Evolutionary conservation across 2,797 vertebrate species (phyloP).

Genomic region (Coilia nasus): DNA sequence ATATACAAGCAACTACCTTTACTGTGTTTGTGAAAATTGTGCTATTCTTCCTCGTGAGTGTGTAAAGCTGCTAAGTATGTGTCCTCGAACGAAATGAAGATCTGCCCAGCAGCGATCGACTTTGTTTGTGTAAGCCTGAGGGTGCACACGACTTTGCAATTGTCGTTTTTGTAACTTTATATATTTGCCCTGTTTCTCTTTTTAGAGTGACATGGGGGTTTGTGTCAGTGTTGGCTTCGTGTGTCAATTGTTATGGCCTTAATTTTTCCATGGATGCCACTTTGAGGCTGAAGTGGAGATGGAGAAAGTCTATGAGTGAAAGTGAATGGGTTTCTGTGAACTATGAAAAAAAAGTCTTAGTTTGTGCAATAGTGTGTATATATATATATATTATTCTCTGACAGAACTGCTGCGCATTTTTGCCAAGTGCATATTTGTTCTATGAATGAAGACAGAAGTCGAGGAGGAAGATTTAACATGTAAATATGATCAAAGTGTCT

Average conservation of each 20-base stretch:
- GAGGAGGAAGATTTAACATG: constrained; percentile 25
- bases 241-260: constrained; percentile 23
- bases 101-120: background rate
- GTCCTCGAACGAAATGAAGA: background rate
- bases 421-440: constrained; percentile 42
- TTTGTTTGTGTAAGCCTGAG: background rate
- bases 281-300: constrained; percentile 32
- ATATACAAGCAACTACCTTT: constrained; percentile 26
- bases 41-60: background rate
- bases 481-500: constrained; percentile 48
- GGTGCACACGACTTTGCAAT: background rate
- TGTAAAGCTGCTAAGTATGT: constrained; percentile 2
- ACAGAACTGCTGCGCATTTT: constrained; percentile 60
- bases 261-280: constrained; percentile 5
- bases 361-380: constrained; percentile 73
- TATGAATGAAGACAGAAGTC: constrained; percentile 6
- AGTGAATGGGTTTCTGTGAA: constrained; percentile 45
- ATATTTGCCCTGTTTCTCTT: constrained; percentile 14
- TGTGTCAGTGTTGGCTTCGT: constrained; percentile 14
- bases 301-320: constrained; percentile 43
- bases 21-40: constrained; percentile 3
- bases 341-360: constrained; percentile 61
- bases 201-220: constrained; percentile 3
- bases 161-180: constrained; percentile 21
- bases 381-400: constrained; percentile 40